Percentiles rank a stretch among this genome's conserved stretches.
These are phyloP conservation scores for Agonopterix alstromeriana DNA, from an alignment of 2,888 invertebrate species.

Conservation along the genomic window DNA sequence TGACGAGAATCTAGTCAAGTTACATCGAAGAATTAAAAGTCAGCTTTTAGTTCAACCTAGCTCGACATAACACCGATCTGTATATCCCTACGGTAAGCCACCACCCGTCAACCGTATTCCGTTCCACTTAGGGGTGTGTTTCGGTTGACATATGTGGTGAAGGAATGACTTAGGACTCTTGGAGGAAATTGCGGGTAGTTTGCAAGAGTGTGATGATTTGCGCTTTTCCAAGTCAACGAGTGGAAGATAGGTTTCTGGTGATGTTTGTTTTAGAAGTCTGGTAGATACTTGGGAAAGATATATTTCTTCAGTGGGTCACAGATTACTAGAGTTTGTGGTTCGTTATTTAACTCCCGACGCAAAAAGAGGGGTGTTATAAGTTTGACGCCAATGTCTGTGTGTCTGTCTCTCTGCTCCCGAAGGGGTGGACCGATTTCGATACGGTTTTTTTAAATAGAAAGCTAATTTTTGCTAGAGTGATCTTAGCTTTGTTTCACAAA, in stretches of 20 bases:
- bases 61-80: constrained; percentile 21
- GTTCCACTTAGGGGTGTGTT: constrained; percentile 40
- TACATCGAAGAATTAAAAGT: not conserved
- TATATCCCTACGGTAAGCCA: constrained; percentile 29
- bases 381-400: no score
- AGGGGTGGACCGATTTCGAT: no score
- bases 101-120: constrained; percentile 42
- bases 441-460: no score
- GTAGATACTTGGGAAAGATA: not conserved
- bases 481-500: no score
- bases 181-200: constrained; percentile 62
- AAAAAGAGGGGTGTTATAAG: no score
- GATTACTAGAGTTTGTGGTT: no score
- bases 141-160: constrained; percentile 62
- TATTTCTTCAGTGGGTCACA: not conserved
- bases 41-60: constrained; percentile 3
- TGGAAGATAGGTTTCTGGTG: constrained; percentile 3
- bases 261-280: no score
- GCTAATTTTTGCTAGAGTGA: no score
- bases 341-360: no score
- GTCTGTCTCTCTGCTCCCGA: no score
- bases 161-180: constrained; percentile 54
- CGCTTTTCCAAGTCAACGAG: constrained; percentile 40
- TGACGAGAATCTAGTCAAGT: not conserved
- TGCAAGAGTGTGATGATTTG: constrained; percentile 57